Evolutionary conservation across 2,797 vertebrate genomes (phyloP).

Genomic region (Myiotriccus ornatus): DNA sequence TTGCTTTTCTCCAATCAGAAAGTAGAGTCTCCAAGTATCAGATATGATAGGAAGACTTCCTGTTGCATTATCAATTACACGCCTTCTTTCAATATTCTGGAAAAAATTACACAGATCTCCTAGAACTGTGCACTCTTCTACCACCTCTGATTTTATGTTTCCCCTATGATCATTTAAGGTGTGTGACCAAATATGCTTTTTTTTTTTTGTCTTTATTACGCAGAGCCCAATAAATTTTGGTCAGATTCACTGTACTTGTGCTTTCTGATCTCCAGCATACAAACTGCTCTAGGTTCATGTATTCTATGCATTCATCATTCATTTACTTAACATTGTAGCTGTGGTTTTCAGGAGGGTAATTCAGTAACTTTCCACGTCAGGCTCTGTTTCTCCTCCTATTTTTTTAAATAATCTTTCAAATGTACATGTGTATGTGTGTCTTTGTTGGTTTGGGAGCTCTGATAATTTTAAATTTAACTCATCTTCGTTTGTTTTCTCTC

Average conservation of each 20-base stretch:
- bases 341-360: neutral
- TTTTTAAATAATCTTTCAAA: neutral
- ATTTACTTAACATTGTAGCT: neutral
- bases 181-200: fast-evolving
- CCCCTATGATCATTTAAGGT: neutral
- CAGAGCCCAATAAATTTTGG: neutral
- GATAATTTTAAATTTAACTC: neutral
- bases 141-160: neutral
- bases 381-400: neutral
- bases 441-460: neutral
- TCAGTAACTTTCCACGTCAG: neutral
- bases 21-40: neutral
- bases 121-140: neutral
- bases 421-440: neutral
- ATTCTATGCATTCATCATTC: neutral
- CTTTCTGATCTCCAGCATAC: neutral
- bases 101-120: neutral
- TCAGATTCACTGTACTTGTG: neutral
- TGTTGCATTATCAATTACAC: neutral
- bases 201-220: neutral
- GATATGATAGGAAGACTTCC: neutral
- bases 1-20: neutral
- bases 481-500: neutral
- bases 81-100: neutral
- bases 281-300: neutral